These are phyloP conservation scores for Danionella cerebrum DNA, from an alignment of 2,113 vertebrate species.

Conservation along the genomic window DNA sequence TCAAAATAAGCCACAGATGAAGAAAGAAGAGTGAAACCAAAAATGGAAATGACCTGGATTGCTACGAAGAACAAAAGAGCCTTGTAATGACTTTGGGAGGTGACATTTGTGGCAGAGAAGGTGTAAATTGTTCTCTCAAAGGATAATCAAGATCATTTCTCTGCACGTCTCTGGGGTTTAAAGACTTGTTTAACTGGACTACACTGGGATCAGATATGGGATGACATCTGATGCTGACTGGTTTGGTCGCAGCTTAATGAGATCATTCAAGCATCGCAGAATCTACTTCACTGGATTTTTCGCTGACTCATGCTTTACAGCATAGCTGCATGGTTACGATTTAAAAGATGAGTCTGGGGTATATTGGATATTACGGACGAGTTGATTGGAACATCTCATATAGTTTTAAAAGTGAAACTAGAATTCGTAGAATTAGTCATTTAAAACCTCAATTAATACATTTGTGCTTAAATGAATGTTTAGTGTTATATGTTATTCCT, in stretches of 20 bases:
- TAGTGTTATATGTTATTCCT: no score
- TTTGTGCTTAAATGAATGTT: neutral
- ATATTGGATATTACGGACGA: no score
- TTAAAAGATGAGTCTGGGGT: neutral
- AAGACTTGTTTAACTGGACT: neutral
- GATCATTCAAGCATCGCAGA: neutral
- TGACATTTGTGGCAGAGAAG: neutral
- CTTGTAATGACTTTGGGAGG: neutral
- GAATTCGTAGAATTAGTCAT: no score
- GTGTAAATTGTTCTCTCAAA: neutral
- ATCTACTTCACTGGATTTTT: neutral
- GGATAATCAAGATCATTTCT: neutral
- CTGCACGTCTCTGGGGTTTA: neutral
- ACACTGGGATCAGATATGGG: neutral
- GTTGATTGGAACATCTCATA: no score
- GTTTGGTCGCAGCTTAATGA: neutral
- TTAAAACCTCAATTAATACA: no score
- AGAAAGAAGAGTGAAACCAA: neutral
- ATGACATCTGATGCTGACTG: slow-evolving; percentile 4
- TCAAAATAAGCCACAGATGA: neutral
- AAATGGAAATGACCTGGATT: neutral
- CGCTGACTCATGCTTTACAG: neutral
- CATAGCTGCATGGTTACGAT: neutral
- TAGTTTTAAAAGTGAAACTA: no score
- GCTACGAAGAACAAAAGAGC: neutral